phyloP scores from a whole-genome alignment of 2,888 invertebrate genomes.

The Osmoderma eremita region DNA sequence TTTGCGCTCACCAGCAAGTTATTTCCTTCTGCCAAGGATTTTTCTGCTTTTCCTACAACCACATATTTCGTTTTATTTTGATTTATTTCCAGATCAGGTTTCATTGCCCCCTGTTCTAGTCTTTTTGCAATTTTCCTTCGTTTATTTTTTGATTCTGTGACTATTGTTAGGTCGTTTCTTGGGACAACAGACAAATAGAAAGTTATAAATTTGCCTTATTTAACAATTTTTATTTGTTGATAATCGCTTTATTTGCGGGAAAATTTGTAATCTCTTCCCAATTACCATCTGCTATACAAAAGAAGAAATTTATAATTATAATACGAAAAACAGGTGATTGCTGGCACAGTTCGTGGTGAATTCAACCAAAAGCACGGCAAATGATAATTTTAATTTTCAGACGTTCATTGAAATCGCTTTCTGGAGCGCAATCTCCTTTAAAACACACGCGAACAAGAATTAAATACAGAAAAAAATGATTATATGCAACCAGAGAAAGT shows the following conservation, averaged over 20 bases:
- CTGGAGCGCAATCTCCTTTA: slow-evolving; percentile 24
- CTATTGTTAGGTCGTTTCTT: too few species aligned
- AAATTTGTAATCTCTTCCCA: slow-evolving; percentile 13
- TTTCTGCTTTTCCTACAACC: too few species aligned
- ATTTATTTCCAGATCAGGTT: too few species aligned
- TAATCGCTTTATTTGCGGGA: slow-evolving; percentile 1
- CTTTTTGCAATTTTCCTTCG: too few species aligned
- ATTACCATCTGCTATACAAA: slow-evolving; percentile 27
- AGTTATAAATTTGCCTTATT: background rate
- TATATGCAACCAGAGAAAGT: slow-evolving; percentile 29
- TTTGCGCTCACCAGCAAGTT: too few species aligned
- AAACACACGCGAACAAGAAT: slow-evolving; percentile 22
- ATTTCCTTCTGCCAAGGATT: too few species aligned
- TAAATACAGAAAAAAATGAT: slow-evolving; percentile 16
- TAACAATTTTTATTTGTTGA: background rate
- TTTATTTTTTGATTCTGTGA: too few species aligned
- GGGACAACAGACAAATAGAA: too few species aligned
- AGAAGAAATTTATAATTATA: slow-evolving; percentile 25
- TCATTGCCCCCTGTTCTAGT: too few species aligned
- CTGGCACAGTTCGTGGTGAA: slow-evolving; percentile 8
- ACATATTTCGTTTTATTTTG: too few species aligned
- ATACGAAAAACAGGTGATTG: slow-evolving; percentile 30
- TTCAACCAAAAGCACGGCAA: slow-evolving; percentile 22
- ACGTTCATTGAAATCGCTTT: slow-evolving; percentile 27
- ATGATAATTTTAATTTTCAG: slow-evolving; percentile 29